These are phyloP conservation scores for Cyanoderma ruficeps DNA, from an alignment of 2,113 vertebrate species.

Conservation along the genomic window DNA sequence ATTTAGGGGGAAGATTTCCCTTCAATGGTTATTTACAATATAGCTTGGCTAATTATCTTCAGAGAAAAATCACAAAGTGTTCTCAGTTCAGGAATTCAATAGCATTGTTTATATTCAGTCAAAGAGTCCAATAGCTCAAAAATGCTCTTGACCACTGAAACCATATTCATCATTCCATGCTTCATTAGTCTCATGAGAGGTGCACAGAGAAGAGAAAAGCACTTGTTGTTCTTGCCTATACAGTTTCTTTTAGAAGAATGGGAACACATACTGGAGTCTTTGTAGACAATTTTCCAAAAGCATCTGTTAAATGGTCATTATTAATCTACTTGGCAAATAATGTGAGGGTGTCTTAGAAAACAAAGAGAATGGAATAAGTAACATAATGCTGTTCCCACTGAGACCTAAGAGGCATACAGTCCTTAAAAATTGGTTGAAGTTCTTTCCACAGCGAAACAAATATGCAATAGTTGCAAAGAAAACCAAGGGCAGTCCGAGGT, in stretches of 20 bases:
- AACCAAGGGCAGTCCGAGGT: background rate
- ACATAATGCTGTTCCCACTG: background rate
- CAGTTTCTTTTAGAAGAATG: background rate
- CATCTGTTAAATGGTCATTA: background rate
- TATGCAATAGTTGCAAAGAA: background rate
- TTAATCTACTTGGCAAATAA: background rate
- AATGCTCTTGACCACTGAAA: background rate
- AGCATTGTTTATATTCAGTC: background rate
- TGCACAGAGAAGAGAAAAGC: background rate
- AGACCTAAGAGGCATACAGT: background rate
- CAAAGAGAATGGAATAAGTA: background rate
- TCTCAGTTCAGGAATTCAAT: background rate
- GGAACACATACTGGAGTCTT: background rate
- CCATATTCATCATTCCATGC: background rate
- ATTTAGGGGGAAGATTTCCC: background rate
- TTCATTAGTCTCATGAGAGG: background rate
- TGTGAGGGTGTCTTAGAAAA: background rate
- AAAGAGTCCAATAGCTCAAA: background rate
- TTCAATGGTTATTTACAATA: background rate
- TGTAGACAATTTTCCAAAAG: background rate
- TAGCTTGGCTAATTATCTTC: background rate
- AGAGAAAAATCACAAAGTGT: background rate
- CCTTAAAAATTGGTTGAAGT: background rate
- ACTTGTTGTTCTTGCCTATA: background rate
- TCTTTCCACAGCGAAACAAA: background rate